Evolutionary conservation across 2,888 invertebrate species (phyloP).

Genomic region (Brassicogethes aeneus): DNA sequence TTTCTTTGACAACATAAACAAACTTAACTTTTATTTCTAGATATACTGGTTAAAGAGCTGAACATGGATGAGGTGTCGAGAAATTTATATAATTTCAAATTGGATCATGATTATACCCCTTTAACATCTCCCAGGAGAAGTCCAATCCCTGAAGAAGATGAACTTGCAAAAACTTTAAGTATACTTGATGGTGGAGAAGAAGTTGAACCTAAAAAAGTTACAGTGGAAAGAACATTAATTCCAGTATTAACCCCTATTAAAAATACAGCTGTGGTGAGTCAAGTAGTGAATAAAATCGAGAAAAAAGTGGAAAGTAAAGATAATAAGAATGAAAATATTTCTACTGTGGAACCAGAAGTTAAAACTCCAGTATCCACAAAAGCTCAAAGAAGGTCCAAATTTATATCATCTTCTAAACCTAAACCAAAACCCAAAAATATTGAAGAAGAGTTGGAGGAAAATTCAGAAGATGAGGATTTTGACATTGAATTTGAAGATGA

Average conservation of each 20-base stretch:
- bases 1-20: no score
- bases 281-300: slow-evolving; percentile 6
- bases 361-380: slow-evolving; percentile 4
- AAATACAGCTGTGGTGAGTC: not conserved
- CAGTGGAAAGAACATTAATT: slow-evolving; percentile 8
- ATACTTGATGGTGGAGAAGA: slow-evolving; percentile 31
- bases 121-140: slow-evolving; percentile 54
- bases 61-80: slow-evolving; percentile 40
- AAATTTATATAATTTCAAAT: slow-evolving; percentile 50
- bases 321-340: no score
- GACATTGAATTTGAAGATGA: slow-evolving; percentile 35
- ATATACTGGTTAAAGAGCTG: no score
- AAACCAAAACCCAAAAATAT: slow-evolving; percentile 14
- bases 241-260: slow-evolving; percentile 2
- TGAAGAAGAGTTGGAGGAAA: slow-evolving; percentile 29
- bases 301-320: slow-evolving; percentile 12
- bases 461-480: slow-evolving; percentile 49
- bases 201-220: slow-evolving; percentile 9
- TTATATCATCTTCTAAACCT: slow-evolving; percentile 7
- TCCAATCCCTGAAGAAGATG: slow-evolving; percentile 33
- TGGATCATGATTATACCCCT: slow-evolving; percentile 77
- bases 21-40: no score
- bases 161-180: slow-evolving; percentile 37
- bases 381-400: not conserved
- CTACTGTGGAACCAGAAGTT: not conserved